Percentiles rank a stretch among this genome's conserved stretches.
These are phyloP conservation scores for Neodiprion fabricii DNA, from an alignment of 1,140 invertebrate genomes.

Conservation along the genomic window DNA sequence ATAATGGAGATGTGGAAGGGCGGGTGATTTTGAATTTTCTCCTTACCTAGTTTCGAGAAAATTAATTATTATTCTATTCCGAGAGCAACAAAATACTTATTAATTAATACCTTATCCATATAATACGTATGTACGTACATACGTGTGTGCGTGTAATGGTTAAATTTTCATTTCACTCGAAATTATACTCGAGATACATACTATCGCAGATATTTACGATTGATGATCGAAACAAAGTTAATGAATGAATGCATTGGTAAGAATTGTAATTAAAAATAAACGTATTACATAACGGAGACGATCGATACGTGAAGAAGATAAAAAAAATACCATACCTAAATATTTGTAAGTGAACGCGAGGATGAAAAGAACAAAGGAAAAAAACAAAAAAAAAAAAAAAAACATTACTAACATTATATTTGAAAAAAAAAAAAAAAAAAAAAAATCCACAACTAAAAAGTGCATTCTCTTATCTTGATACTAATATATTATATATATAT, in stretches of 20 bases:
- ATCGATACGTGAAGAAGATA: slow-evolving; percentile 22
- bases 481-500: slow-evolving; percentile 35
- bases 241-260: not conserved
- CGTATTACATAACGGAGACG: slow-evolving; percentile 16
- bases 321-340: slow-evolving; percentile 26
- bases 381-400: not conserved
- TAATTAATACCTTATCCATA: too few relatives aligned
- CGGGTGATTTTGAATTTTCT: slow-evolving; percentile 9
- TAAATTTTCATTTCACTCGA: too few relatives aligned
- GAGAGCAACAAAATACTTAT: too few relatives aligned
- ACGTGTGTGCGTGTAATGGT: too few relatives aligned
- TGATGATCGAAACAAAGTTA: not conserved
- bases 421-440: slow-evolving; percentile 18
- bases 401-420: not conserved
- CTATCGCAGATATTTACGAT: not conserved
- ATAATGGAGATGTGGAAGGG: not conserved
- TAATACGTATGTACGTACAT: too few relatives aligned
- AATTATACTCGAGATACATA: too few relatives aligned
- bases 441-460: not conserved
- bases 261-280: slow-evolving; percentile 10
- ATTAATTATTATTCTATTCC: not conserved
- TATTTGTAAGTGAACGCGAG: slow-evolving; percentile 24
- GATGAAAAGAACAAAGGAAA: slow-evolving; percentile 9
- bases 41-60: not conserved
- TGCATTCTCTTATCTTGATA: slow-evolving; percentile 41